These are phyloP conservation scores for Polyommatus icarus DNA, from an alignment of 2,888 invertebrate genomes.

Conservation along the genomic window DNA sequence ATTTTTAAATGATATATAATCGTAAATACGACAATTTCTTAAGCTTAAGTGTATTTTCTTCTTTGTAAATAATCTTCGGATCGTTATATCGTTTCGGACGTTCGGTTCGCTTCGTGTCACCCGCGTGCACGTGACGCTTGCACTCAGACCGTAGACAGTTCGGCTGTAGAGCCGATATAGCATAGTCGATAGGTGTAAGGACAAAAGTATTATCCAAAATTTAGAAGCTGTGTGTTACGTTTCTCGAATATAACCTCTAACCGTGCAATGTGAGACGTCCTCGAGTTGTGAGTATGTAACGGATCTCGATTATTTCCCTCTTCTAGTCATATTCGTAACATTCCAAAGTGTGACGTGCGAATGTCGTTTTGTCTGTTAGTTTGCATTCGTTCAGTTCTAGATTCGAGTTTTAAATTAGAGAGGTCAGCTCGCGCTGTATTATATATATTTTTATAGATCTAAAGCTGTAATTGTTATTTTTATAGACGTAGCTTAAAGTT, in stretches of 20 bases:
- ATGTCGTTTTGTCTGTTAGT: slow-evolving; percentile 47
- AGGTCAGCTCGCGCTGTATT: slow-evolving; percentile 69
- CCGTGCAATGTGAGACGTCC: slow-evolving; percentile 39
- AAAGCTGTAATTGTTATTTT: slow-evolving; percentile 77
- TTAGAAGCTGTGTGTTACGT: slow-evolving; percentile 75
- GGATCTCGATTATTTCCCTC: slow-evolving; percentile 64
- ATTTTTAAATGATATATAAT: slow-evolving; percentile 44
- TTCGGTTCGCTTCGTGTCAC: slow-evolving; percentile 46
- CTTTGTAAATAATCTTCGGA: slow-evolving; percentile 67
- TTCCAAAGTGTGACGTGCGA: slow-evolving; percentile 63
- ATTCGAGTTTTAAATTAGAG: slow-evolving; percentile 72
- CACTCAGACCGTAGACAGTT: slow-evolving; percentile 60
- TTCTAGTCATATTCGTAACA: slow-evolving; percentile 78
- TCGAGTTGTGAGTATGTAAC: slow-evolving; percentile 40
- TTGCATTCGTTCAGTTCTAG: slow-evolving; percentile 65
- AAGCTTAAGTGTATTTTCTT: slow-evolving; percentile 65
- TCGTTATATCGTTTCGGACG: slow-evolving; percentile 53
- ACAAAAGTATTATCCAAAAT: slow-evolving; percentile 77
- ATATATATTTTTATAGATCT: slow-evolving; percentile 79
- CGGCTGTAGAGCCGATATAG: slow-evolving; percentile 70
- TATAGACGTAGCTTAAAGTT: slow-evolving; percentile 66
- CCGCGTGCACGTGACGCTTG: slow-evolving; percentile 59
- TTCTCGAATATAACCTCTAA: slow-evolving; percentile 53
- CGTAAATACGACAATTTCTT: slow-evolving; percentile 44
- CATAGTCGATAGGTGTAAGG: slow-evolving; percentile 70